These are phyloP conservation scores for Aythya baeri DNA, from an alignment of 2,113 vertebrate genomes.

Conservation along the genomic window DNA sequence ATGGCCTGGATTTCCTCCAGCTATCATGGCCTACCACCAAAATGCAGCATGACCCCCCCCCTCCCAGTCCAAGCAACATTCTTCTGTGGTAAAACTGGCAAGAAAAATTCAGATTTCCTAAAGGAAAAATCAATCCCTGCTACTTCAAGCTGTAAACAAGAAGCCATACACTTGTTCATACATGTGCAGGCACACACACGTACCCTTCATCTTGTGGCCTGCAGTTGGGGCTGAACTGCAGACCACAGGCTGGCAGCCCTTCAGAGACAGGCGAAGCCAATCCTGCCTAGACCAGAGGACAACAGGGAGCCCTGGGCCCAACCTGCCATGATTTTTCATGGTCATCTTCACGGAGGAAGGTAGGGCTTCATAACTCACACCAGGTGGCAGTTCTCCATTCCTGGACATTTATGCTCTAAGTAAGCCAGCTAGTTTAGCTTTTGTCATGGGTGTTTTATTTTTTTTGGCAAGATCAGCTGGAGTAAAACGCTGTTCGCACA, in stretches of 20 bases:
- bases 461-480: conserved; percentile 36
- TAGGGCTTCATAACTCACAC: conserved; percentile 28
- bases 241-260: conserved; percentile 43
- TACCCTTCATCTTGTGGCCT: conserved; percentile 15
- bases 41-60: neutral
- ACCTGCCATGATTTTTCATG: neutral
- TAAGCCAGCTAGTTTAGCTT: neutral
- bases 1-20: conserved; percentile 1
- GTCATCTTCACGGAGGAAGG: neutral
- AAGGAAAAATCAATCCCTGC: conserved; percentile 27
- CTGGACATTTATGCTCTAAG: neutral
- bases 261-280: conserved; percentile 19
- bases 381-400: neutral
- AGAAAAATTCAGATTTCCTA: conserved; percentile 51
- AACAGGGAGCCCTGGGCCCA: conserved; percentile 15
- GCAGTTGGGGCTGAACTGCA: conserved; percentile 60
- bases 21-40: conserved; percentile 19
- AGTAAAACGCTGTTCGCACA: conserved; percentile 35
- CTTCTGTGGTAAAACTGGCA: conserved; percentile 10
- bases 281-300: neutral
- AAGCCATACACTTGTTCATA: conserved; percentile 7
- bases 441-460: conserved; percentile 38
- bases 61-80: neutral
- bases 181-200: neutral
- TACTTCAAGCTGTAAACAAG: conserved; percentile 35